Base-by-base conservation (phyloP, 2,888 invertebrate species). In the Pandemis heparana region DNA sequence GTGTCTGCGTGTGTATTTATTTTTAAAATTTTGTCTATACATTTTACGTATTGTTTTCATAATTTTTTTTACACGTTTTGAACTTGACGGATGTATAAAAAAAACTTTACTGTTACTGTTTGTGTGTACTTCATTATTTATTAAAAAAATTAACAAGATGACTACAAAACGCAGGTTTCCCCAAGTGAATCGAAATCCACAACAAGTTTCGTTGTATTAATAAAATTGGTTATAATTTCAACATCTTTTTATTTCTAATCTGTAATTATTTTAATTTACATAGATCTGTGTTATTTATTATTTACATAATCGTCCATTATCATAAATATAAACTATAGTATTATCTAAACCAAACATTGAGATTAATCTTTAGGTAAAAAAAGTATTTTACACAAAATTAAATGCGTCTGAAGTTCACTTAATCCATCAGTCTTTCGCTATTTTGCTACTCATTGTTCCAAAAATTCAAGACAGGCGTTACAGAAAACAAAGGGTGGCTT, bases 361-460 rank as follows among this genome's bases (percentile, higher is more conserved):
- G 69, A 76, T 71, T 72, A 63, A 62, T 56, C 16, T 46, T 68
- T 60, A 67, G 72, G 72, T 69, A 64, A 39, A 46, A 46, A 59
- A 71, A 48, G 66, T 75, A 74, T 41, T 68, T 41, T 65, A 39
- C 48, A 66, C 56, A 14, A 23, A 66, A 71, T 77, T 69, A 51
- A 64, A 73, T 69, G 38, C 46, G 48, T 69, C 51, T 56, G 46
- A 39, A 73, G 68, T 73, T 61, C 68, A 73, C 68, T 78, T 79
- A 79, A 81, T 80, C 84, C 85, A 83, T 92, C 92, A 92, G 92
- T 93, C 92, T 93, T 92, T 87, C 82, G 79, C 81, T 87, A 89
- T 87, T 83, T 87, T 84, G 84, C 81, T 78, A 82, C 80, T 81
- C 79, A 71, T 82, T 83, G 85, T 60, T 69, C 59, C 41, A 60